phyloP scores from a whole-genome alignment of 2,888 invertebrate genomes.

The Cataglyphis cursor region DNA sequence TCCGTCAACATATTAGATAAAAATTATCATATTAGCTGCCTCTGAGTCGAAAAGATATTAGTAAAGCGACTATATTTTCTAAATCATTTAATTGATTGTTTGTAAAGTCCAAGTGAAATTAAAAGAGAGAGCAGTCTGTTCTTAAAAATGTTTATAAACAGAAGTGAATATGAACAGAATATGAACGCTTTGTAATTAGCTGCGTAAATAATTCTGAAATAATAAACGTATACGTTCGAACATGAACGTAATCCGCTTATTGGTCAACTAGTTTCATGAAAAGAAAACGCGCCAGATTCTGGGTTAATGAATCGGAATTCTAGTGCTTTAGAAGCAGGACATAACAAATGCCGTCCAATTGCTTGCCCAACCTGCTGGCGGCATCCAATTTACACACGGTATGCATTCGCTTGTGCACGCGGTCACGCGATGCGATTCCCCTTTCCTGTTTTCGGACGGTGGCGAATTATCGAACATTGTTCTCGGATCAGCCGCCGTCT shows the following conservation, averaged over 20 bases:
- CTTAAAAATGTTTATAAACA: background rate
- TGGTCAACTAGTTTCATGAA: conserved; percentile 39
- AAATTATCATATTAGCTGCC: conserved; percentile 72
- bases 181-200: background rate
- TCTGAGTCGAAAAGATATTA: conserved; percentile 61
- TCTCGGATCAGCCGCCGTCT: background rate
- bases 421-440: background rate
- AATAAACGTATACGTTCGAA: background rate
- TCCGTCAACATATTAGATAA: background rate
- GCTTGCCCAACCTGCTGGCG: conserved; percentile 31
- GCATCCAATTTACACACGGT: conserved; percentile 4
- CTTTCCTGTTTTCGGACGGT: conserved; percentile 18
- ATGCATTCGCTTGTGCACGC: background rate
- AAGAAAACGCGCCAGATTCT: conserved; percentile 24
- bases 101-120: background rate
- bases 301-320: conserved; percentile 42
- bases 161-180: background rate
- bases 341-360: conserved; percentile 2
- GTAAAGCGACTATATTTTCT: background rate
- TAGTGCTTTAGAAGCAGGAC: conserved; percentile 21
- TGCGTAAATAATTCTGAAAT: conserved; percentile 13
- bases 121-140: background rate
- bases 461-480: conserved; percentile 20
- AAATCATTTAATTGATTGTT: conserved; percentile 3
- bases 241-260: background rate